phyloP scores from a whole-genome alignment of 2,113 vertebrate genomes.

The Gracilinanus agilis region DNA sequence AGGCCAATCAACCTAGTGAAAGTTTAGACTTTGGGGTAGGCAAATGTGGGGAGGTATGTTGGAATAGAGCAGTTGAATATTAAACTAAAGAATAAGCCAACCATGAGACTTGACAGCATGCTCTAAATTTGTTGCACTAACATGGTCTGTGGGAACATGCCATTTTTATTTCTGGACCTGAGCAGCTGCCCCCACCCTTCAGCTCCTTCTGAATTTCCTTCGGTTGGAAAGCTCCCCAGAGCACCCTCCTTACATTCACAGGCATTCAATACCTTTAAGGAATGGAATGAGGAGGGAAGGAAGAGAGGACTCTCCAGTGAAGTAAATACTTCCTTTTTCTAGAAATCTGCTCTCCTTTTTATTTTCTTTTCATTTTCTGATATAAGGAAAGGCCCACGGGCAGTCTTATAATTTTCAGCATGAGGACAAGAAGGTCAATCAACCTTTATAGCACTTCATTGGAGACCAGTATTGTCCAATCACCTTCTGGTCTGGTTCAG shows the following conservation, averaged over 20 bases:
- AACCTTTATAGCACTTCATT: not conserved
- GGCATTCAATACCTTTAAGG: not conserved
- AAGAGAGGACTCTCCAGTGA: not conserved
- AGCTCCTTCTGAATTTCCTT: not conserved
- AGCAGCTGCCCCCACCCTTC: not conserved
- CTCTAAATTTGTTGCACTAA: not conserved
- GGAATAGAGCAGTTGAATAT: not conserved
- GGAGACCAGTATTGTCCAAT: not conserved
- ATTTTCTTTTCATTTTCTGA: not conserved
- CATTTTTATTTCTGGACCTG: not conserved
- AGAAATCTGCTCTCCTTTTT: not conserved
- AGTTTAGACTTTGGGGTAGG: too few species aligned
- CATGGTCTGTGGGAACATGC: not conserved
- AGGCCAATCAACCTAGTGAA: not conserved
- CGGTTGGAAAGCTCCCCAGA: not conserved
- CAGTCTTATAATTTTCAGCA: constrained; percentile 13
- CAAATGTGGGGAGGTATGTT: not conserved
- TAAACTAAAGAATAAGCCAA: not conserved
- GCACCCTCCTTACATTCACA: not conserved
- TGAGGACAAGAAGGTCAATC: not conserved
- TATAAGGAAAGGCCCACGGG: not conserved
- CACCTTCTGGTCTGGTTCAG: too few species aligned
- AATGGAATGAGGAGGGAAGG: too few species aligned
- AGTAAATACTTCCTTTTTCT: not conserved
- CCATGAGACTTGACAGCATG: not conserved